Base-by-base conservation (phyloP, 2,113 vertebrate genomes). In the Poicephalus meyeri region DNA sequence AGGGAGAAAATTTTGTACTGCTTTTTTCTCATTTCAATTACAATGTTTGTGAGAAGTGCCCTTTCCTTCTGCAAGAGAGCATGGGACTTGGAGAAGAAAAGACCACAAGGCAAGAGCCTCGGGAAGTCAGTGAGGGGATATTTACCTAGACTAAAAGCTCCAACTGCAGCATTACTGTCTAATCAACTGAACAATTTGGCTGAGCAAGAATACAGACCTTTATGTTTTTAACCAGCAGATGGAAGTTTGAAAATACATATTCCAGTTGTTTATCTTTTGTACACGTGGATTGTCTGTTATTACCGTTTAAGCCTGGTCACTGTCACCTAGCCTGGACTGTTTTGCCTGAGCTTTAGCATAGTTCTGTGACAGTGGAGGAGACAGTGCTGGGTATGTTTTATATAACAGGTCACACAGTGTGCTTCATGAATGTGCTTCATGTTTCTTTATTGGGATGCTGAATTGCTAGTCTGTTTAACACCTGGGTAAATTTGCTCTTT, bases 51-150 rank as follows among this genome's bases (percentile, higher is more conserved):
- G 28, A 65, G 77, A 73, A 73, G 65, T 20, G 8, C n/a, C 17
- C 9, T 64, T 16, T 28, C 9, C 20, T 74, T 56, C 49, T 16
- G 9, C 13, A 52, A 33, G 35, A 55, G 17, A 80, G 60, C 1
- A 5, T 65, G 78, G 37, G 37, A 44, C 56, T 49, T 25, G 23
- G 31, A 73, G 46, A 77, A 31, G 26, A 77, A 77, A 86, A 33
- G 6, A 50, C 33, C 12, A 6, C 3, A 0, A 35, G 50, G 63
- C 1, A 2, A 72, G 28, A 21, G 42, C 31, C 50, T 24, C 8
- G 24, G 29, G n/a, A 50, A 68, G 44, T 41, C 23, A 60, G 29
- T 55, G 44, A 65, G 66, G 50, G 37, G 25, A 49, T 31, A 33
- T 0, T 24, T 41, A 41, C 29, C 16, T 29, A 8, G 25, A 18